Conservation (phyloP, 64 coral and sea anemone species). For the Montipora sp. region DNA sequence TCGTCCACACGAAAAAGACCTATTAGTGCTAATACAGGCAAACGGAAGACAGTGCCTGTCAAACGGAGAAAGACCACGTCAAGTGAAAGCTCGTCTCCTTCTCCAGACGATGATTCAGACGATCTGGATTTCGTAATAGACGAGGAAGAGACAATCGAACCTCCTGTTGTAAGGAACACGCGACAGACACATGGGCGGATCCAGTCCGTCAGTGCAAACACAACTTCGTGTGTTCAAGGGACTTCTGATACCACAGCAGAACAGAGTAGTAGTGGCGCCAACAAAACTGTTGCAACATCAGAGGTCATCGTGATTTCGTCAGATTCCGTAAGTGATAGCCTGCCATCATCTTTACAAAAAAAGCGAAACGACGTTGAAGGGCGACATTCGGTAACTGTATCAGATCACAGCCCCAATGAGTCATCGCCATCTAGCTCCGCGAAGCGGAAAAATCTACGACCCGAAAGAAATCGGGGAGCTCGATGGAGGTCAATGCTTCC, state of each 20-base stretch:
- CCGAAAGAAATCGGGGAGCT: slow-evolving; percentile 4
- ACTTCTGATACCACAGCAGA: neutral
- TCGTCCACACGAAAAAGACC: neutral
- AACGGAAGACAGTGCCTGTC: neutral
- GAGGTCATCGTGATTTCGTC: neutral
- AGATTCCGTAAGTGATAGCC: neutral
- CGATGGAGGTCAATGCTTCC: slow-evolving; percentile 42
- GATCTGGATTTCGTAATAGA: neutral
- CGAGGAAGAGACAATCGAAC: neutral
- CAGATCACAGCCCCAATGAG: neutral
- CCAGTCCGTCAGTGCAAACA: neutral
- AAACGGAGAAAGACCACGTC: neutral
- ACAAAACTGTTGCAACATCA: neutral
- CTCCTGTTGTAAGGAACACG: neutral
- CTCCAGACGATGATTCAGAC: neutral
- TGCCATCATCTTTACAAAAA: neutral
- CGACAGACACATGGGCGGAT: neutral
- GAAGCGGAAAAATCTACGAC: neutral
- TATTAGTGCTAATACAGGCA: neutral
- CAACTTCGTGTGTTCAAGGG: neutral
- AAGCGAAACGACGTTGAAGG: neutral
- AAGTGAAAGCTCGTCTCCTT: slow-evolving; percentile 3
- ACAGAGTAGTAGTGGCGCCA: neutral
- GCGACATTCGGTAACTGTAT: neutral
- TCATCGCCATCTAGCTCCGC: neutral